These are phyloP conservation scores for Ovis canadensis DNA, from an alignment of 2,113 vertebrate species.

Conservation along the genomic window DNA sequence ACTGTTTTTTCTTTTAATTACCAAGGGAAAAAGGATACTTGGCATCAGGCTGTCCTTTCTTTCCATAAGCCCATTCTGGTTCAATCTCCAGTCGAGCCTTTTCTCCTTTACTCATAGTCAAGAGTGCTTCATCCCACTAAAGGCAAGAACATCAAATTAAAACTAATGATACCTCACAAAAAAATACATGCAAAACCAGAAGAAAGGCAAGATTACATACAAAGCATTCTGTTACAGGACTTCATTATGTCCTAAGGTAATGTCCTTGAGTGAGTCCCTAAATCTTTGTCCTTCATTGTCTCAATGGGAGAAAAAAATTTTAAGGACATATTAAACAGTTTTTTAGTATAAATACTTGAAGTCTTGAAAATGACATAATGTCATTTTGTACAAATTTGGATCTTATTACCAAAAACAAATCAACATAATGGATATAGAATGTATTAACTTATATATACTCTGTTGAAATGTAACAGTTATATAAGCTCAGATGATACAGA, in stretches of 20 bases:
- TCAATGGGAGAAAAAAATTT: neutral
- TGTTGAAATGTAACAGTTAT: neutral
- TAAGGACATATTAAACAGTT: neutral
- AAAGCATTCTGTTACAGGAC: neutral
- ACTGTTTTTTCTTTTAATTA: neutral
- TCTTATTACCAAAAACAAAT: conserved; percentile 28
- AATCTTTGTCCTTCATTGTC: neutral
- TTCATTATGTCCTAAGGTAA: neutral
- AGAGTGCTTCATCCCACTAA: conserved; percentile 95
- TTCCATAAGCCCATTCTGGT: conserved; percentile 96
- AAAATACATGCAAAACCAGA: neutral
- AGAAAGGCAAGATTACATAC: neutral
- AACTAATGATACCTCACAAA: neutral
- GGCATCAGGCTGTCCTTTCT: conserved; percentile 92
- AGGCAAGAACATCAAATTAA: neutral
- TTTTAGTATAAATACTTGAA: neutral
- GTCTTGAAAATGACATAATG: neutral
- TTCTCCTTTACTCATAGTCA: conserved; percentile 98
- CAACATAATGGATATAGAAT: neutral
- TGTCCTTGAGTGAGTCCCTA: neutral
- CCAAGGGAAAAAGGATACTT: conserved; percentile 92
- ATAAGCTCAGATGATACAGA: neutral
- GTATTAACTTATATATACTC: neutral
- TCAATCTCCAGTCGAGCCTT: conserved; percentile 95
- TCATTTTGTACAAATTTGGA: neutral